phyloP scores from a whole-genome alignment of 2,113 vertebrate species.

The human (Homo sapiens) region DNA sequence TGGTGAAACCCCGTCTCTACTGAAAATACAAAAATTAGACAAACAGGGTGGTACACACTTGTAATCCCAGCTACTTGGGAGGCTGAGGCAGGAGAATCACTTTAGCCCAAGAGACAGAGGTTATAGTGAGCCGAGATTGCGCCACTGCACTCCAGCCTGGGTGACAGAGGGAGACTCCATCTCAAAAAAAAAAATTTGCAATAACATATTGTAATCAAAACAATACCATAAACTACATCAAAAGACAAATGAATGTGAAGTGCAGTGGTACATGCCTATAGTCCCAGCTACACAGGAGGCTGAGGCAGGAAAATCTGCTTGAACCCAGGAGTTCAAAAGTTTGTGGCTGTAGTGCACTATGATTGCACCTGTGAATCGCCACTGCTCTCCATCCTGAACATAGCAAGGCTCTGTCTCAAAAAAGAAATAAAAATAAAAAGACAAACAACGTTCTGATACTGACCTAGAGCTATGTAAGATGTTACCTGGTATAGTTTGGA shows the following conservation, averaged over 20 bases:
- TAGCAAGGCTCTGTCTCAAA: background rate
- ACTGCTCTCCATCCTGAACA: background rate
- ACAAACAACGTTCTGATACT: background rate
- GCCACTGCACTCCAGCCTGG: too few species aligned
- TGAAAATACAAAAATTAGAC: too few species aligned
- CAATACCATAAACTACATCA: background rate
- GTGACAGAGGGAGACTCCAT: too few species aligned
- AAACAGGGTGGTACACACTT: too few species aligned
- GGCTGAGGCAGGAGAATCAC: too few species aligned
- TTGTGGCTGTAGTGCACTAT: background rate
- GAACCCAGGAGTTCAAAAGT: background rate
- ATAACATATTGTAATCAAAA: background rate
- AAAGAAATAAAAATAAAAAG: background rate
- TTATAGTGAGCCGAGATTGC: too few species aligned
- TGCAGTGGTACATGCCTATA: background rate
- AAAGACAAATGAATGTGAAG: background rate
- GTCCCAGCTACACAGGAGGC: background rate
- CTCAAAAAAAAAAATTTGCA: background rate
- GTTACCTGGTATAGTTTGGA: background rate
- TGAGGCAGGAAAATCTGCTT: background rate
- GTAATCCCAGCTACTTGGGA: too few species aligned
- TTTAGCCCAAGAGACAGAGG: too few species aligned
- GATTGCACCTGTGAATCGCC: background rate
- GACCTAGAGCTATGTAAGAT: background rate
- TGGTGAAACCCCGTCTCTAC: too few species aligned